Evolutionary conservation across 1,140 invertebrate species (phyloP).

Genomic region (Hirudo medicinalis): DNA sequence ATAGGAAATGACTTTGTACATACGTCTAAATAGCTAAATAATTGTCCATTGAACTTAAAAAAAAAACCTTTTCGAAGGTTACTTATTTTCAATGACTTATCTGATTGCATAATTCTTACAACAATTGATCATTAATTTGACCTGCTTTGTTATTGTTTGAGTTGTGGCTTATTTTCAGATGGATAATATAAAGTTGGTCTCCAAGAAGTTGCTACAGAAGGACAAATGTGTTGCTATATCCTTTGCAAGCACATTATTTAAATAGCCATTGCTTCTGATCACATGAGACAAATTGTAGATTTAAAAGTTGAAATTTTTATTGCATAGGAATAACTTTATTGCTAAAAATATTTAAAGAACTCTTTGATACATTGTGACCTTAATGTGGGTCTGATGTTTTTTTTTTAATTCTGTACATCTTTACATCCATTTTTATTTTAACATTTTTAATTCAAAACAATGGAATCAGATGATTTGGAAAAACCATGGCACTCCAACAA

Average conservation of each 20-base stretch:
- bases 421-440: too few species aligned
- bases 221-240: slow-evolving; percentile 28
- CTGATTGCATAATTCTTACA: background rate
- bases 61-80: background rate
- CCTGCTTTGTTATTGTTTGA: background rate
- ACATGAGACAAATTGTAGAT: background rate
- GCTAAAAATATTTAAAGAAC: too few species aligned
- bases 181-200: slow-evolving; percentile 25
- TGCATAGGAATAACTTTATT: background rate
- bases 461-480: too few species aligned
- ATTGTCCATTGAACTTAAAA: background rate
- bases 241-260: slow-evolving; percentile 25
- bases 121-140: background rate
- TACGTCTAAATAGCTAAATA: background rate
- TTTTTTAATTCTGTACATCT: too few species aligned
- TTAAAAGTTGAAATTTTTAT: background rate
- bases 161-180: background rate
- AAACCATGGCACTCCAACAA: too few species aligned
- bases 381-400: too few species aligned
- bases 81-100: background rate
- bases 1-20: background rate
- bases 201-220: slow-evolving; percentile 26
- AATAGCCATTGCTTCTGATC: slow-evolving; percentile 24
- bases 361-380: too few species aligned
- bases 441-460: too few species aligned